phyloP scores from a whole-genome alignment of 2,888 invertebrate genomes.

The Aphelenchoides bicaudatus region DNA sequence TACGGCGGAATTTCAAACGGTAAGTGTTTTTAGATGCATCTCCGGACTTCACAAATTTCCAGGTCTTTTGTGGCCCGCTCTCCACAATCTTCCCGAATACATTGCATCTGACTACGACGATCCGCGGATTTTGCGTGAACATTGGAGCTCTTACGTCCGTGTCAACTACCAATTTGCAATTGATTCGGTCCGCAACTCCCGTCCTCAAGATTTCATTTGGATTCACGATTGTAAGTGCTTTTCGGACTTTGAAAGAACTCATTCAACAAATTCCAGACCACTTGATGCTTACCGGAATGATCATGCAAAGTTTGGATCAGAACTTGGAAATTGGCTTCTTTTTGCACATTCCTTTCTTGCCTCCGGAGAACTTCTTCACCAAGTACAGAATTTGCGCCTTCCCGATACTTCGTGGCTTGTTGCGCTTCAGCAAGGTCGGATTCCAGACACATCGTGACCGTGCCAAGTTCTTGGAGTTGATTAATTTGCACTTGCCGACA shows the following conservation, averaged over 20 bases:
- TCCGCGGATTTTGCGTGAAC: constrained; percentile 38
- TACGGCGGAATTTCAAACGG: constrained; percentile 57
- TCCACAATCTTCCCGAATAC: constrained; percentile 60
- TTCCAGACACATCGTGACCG: constrained; percentile 60
- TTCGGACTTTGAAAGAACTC: neutral
- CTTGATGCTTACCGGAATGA: constrained; percentile 83
- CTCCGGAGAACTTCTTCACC: constrained; percentile 78
- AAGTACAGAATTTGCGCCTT: constrained; percentile 50
- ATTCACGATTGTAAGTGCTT: constrained; percentile 75
- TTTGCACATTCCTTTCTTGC: constrained; percentile 88
- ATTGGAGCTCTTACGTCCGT: constrained; percentile 58
- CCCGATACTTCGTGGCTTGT: constrained; percentile 83
- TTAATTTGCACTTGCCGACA: constrained; percentile 46
- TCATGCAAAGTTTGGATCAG: constrained; percentile 73
- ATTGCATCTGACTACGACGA: constrained; percentile 59
- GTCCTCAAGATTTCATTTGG: constrained; percentile 75
- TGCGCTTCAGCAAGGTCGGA: constrained; percentile 76
- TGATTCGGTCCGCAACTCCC: constrained; percentile 58
- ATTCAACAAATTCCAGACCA: constrained; percentile 7
- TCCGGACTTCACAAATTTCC: too few species aligned
- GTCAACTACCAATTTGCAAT: constrained; percentile 61
- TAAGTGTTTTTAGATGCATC: too few species aligned
- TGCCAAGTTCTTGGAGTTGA: constrained; percentile 48
- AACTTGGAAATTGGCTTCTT: constrained; percentile 74
- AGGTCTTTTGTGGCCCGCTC: constrained; percentile 60